phyloP scores from a whole-genome alignment of 2,113 vertebrate genomes.

The Zosterops borbonicus region DNA sequence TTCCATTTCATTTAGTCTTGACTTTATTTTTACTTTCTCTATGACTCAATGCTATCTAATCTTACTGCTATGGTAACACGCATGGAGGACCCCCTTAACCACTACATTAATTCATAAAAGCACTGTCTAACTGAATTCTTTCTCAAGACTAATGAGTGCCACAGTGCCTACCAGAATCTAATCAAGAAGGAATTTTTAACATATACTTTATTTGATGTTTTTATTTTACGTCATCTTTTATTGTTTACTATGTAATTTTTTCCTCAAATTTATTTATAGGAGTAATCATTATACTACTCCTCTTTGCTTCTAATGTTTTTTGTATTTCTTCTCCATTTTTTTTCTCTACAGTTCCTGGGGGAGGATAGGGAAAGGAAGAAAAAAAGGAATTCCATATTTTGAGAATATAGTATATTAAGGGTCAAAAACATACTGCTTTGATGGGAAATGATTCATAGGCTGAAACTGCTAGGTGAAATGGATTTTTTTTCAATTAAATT shows the following conservation, averaged over 20 bases:
- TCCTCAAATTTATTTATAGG: background rate
- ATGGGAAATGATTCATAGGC: background rate
- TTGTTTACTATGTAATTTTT: background rate
- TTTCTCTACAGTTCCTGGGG: background rate
- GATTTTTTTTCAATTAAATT: background rate
- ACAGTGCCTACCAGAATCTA: background rate
- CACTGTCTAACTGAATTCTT: background rate
- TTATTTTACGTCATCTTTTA: background rate
- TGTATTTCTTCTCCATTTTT: background rate
- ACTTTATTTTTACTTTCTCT: background rate
- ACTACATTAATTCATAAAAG: background rate
- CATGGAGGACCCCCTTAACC: background rate
- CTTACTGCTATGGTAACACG: background rate
- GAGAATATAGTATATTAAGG: background rate
- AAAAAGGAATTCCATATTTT: background rate
- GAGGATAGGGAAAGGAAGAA: fast-evolving
- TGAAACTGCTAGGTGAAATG: background rate
- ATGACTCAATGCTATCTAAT: background rate
- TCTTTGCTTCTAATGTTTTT: background rate
- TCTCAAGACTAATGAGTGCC: background rate
- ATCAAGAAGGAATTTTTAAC: background rate
- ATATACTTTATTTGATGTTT: background rate
- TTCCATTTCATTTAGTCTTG: background rate
- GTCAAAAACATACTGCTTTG: background rate
- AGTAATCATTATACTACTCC: background rate